Evolutionary conservation across 1,140 invertebrate genomes (phyloP).

Genomic region (Planococcus citri): DNA sequence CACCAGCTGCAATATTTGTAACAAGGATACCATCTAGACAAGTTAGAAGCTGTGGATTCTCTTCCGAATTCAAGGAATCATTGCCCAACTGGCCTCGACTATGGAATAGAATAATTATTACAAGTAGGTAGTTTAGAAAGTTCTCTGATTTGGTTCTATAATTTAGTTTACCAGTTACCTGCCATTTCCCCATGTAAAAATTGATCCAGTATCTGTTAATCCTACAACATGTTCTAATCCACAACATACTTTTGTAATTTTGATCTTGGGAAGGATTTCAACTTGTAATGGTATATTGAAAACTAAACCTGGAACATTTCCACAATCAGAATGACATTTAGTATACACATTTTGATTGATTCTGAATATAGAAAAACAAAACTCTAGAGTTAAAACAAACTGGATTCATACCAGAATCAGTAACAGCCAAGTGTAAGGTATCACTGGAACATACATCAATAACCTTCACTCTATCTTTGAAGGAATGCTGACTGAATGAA

Average conservation of each 20-base stretch:
- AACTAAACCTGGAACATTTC: slow-evolving; percentile 12
- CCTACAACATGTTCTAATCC: slow-evolving; percentile 68
- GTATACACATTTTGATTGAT: neutral
- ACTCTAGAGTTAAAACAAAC: no score
- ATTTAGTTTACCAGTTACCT: slow-evolving; percentile 43
- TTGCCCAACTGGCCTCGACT: slow-evolving; percentile 77
- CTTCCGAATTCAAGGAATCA: slow-evolving; percentile 47
- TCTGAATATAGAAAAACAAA: no score
- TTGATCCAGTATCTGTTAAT: slow-evolving; percentile 51
- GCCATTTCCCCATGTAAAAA: slow-evolving; percentile 69
- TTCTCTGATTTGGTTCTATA: slow-evolving; percentile 22
- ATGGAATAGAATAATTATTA: slow-evolving; percentile 29
- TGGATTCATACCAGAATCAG: slow-evolving; percentile 20
- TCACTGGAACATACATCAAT: slow-evolving; percentile 22
- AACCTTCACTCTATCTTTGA: neutral
- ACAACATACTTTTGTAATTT: slow-evolving; percentile 45
- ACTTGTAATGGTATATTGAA: slow-evolving; percentile 22
- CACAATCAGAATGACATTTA: neutral
- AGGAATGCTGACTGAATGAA: neutral
- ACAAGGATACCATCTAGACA: slow-evolving; percentile 56
- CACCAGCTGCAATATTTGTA: slow-evolving; percentile 54
- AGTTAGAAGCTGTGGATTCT: slow-evolving; percentile 49
- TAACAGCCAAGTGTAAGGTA: slow-evolving; percentile 17
- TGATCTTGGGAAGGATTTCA: slow-evolving; percentile 17
- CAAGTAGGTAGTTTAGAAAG: no score